Base-by-base conservation (phyloP, 2,797 vertebrate species). In the Sus cebifrons region DNA sequence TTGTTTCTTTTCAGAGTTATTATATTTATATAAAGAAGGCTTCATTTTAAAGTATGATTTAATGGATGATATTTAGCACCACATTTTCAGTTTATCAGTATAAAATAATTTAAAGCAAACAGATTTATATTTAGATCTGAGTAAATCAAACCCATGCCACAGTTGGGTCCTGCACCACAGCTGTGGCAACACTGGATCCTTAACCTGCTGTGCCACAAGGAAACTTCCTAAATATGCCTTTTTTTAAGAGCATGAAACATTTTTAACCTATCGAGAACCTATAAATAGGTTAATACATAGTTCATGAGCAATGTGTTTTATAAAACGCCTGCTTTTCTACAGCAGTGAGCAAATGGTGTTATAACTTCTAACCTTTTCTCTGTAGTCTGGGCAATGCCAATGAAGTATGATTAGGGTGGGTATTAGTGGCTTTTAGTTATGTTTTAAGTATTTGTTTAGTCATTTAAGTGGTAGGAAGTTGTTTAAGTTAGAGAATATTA, bases 1-100 rank as follows among this genome's bases (percentile, higher is more conserved):
- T 88, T 95, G 14, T 64, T 91, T 95, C 54, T 82, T 94, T 92
- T 77, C 20, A 40, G n/a, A 52, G 9, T 92, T 73, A 6, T 65
- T 89, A 25, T 87, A 5, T 90, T 94, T 92, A 54, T 83, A 65
- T 77, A 56, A 68, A 86, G 32, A 86, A 86, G 84, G n/a, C 18
- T 86, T 82, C 58, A 62, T 75, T 96, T 95, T 83, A 83, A 56
- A 78, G 86, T 56, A 36, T 83, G 49, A 90, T 73, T 84, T 91
- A 81, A 56, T 79, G 23, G 71, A 79, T 95, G 68, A 64, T 68
- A 23, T 68, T 87, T 90, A 84, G 52, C 56, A 58, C 21, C 29
- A 74, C 85, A 81, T 88, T 91, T 79, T 73, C 8, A 90, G 44
- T 88, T 75, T 95, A 92, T 86, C 56, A 79, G 8, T 74, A 13